A percentile compares a stretch with the other conserved stretches of the same genome.
phyloP scores from a whole-genome alignment of 2,888 invertebrate genomes.

The Amphipyra berbera region DNA sequence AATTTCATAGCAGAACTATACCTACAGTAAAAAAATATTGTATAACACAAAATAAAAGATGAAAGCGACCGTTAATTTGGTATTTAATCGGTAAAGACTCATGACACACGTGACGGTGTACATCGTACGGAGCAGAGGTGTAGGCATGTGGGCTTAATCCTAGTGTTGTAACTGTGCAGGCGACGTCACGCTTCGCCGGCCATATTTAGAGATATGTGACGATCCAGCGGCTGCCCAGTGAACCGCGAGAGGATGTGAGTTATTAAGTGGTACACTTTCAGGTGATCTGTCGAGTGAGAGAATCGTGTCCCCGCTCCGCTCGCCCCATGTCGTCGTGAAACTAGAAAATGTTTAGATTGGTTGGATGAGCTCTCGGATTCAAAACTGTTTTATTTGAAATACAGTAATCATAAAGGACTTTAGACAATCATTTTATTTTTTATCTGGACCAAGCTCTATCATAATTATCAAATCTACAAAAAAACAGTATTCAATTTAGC shows the following conservation, averaged over 20 bases:
- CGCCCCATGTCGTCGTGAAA: conserved; percentile 54
- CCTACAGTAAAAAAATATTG: conserved; percentile 30
- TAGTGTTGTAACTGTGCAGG: conserved; percentile 71
- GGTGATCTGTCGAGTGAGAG: conserved; percentile 89
- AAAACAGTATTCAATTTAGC: too few species aligned
- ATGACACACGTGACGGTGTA: conserved; percentile 39
- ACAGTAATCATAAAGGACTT: too few species aligned
- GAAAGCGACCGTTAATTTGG: conserved; percentile 44
- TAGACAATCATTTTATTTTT: too few species aligned
- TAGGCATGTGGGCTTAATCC: conserved; percentile 61
- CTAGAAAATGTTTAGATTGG: conserved; percentile 48
- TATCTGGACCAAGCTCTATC: too few species aligned
- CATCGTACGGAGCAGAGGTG: conserved; percentile 39
- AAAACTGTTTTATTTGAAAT: background rate
- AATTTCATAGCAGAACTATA: conserved; percentile 27
- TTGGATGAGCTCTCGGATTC: background rate
- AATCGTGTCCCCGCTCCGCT: conserved; percentile 74
- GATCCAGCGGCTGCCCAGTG: conserved; percentile 88
- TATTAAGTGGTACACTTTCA: conserved; percentile 89
- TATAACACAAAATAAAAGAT: conserved; percentile 19
- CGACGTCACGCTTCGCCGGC: conserved; percentile 79
- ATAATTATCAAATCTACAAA: too few species aligned
- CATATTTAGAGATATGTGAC: conserved; percentile 90
- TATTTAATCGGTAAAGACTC: conserved; percentile 51
- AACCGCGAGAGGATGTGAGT: conserved; percentile 89